Evolutionary conservation across 2,113 vertebrate species (phyloP), one percentile per base, ranked within the genome.

Genomic region (Chinchilla lanigera): DNA sequence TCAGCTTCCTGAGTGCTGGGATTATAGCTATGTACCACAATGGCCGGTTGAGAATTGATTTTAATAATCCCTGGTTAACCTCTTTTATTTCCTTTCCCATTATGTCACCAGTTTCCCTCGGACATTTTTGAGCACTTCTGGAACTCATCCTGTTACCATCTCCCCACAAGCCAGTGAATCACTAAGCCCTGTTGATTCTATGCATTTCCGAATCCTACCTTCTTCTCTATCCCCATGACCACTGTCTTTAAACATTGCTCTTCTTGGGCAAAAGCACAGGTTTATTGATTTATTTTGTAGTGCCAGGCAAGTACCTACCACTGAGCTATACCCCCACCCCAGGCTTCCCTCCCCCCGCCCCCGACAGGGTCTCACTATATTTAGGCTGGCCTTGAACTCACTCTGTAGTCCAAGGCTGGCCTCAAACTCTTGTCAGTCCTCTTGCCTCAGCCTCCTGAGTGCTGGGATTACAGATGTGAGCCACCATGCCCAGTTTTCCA

Each of bases 71-170:
- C 60, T 78, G 69, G 56, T 41, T 47, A 89, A 50, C 88, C 58
- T 96, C 16, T 88, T 87, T 78, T 75, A 90, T 17, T 94, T 54
- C 80, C 30, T 93, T 77, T 94, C 65, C 56, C 69, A 56, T 92
- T 50, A 58, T 73, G 54, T 92, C 47, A 84, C 44, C 14, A 50
- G 24, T 92, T 90, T 94, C 83, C 44, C 52, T 92, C 81, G 35
- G 52, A 35, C 22, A 28, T 83, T 75, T 90, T 35, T 91, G 52
- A 78, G 11, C 8, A 96, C 61, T 90, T 92, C 71, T 30, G 67
- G 87, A 87, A 92, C 28, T 93, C 61, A 87, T 75, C 14, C 44
- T 35, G 8, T 56, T 78, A 47, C 52, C 14, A 47, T 90, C 30
- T 44, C 65, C 50, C 26, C 33, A 50, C 13, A 52, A 71, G 90